Base-by-base conservation (phyloP, 2,888 invertebrate species). In the Cheilosia urbana region DNA sequence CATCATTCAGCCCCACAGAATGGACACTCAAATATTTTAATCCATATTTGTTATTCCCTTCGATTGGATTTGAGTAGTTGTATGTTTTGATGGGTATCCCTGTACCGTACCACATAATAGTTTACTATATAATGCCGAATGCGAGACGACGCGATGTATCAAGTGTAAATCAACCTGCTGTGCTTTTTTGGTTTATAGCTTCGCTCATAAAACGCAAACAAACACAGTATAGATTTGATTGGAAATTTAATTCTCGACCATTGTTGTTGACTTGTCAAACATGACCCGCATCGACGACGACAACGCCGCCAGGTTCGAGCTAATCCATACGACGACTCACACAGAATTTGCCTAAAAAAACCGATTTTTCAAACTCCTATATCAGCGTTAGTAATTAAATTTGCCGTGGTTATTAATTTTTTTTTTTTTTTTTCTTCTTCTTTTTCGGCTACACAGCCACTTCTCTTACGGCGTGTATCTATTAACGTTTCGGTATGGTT, bases 11-110 rank as follows among this genome's bases (percentile, higher is more conserved):
- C 58, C 68, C 69, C 58, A 19, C 34, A 65, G 75, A 79, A 84
- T 84, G 79, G 79, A 75, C 69, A 84, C 62, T 84, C 69, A 84
- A 84, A 84, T 79, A 84, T 79, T 75, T 79, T 84, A 84, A 84
- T 60, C 75, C 79, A 84, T 84, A 84, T 66, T 76, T 84, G 55
- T 75, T 72, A 58, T 66, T 21, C 37, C 13, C 34, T 49, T 19
- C 30, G 24, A 42, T 47, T 40, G 13, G 7, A 30, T 17, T 42
- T n/a, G 19, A 7, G 27, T 15, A 17, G 19, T 42, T 65, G 21
- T 60, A 19, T 24, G n/a, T 63, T 51, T 58, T 58, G 58, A 47
- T 58, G 17, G 15, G 47, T 47, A 11, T 15, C 13, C 13, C 42
- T 49, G 62, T 78, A 78, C 78, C 55, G 69, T 78, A 77, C n/a